phyloP scores from a whole-genome alignment of 2,888 invertebrate genomes.

The Chloroclysta siterata region DNA sequence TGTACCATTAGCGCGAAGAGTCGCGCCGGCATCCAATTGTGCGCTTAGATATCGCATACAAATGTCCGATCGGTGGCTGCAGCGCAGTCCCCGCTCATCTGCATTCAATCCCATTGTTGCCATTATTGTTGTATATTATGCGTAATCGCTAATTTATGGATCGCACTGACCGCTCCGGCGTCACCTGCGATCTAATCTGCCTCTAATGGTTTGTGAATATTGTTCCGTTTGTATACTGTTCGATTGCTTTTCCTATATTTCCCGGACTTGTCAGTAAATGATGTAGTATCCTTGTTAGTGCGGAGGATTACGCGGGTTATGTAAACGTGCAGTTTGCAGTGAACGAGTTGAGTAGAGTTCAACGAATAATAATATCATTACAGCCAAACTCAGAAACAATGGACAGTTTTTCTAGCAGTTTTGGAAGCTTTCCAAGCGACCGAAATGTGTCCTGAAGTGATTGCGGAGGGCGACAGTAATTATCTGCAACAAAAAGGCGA shows the following conservation, averaged over 20 bases:
- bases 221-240: conserved; percentile 29
- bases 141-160: conserved; percentile 83
- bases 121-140: conserved; percentile 78
- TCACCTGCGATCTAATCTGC: conserved; percentile 60
- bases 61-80: conserved; percentile 76
- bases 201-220: conserved; percentile 46
- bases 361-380: conserved; percentile 30
- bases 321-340: conserved; percentile 8
- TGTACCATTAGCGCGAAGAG: conserved; percentile 84
- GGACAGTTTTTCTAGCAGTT: conserved; percentile 32
- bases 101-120: conserved; percentile 85
- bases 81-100: conserved; percentile 69
- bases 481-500: conserved; percentile 79
- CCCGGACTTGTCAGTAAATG: conserved; percentile 23
- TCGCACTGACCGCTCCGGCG: conserved; percentile 61
- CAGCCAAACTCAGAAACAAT: conserved; percentile 28
- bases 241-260: conserved; percentile 19
- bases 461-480: conserved; percentile 70
- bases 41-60: conserved; percentile 84
- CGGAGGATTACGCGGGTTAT: conserved; percentile 22
- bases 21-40: conserved; percentile 85
- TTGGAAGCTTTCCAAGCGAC: conserved; percentile 44
- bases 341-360: conserved; percentile 16
- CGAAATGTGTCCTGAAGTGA: conserved; percentile 46
- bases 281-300: conserved; percentile 29